Conservation (phyloP, 2,113 vertebrate species). For the Microtus richardsoni region DNA sequence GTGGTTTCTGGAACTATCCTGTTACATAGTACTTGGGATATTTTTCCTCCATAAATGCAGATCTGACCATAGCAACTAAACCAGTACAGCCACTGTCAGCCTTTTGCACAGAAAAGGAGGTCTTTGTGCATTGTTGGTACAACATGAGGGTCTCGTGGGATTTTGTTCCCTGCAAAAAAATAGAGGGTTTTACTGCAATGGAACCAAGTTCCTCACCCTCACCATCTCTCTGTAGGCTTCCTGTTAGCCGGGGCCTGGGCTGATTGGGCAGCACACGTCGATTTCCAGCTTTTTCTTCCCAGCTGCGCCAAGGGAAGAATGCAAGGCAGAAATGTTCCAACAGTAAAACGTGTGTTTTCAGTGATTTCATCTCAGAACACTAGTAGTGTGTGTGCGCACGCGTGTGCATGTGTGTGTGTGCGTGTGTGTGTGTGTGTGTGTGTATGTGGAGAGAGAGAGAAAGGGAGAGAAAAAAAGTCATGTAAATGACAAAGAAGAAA, state of each 20-base stretch:
- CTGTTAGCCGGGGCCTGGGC: not conserved
- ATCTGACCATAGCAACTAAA: slow-evolving; percentile 37
- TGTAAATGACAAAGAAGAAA: not conserved
- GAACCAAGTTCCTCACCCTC: slow-evolving; percentile 33
- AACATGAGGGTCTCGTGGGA: not conserved
- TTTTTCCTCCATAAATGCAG: slow-evolving; percentile 33
- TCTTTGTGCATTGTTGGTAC: slow-evolving; percentile 56
- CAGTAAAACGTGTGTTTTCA: slow-evolving; percentile 60
- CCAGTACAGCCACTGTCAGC: slow-evolving; percentile 7
- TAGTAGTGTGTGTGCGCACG: accelerated
- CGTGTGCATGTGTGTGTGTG: slow-evolving; percentile 39
- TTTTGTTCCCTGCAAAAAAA: slow-evolving; percentile 49
- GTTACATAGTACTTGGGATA: not conserved
- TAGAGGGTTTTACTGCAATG: not conserved
- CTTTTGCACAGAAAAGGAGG: slow-evolving; percentile 49
- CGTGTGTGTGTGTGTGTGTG: not conserved
- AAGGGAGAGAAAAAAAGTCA: not conserved
- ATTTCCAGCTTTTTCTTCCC: slow-evolving; percentile 58
- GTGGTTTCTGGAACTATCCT: slow-evolving; percentile 36
- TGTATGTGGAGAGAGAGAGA: not conserved
- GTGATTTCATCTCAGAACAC: slow-evolving; percentile 73
- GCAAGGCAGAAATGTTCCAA: slow-evolving; percentile 73
- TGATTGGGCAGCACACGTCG: not conserved
- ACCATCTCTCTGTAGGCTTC: not conserved
- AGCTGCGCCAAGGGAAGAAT: slow-evolving; percentile 78